Evolutionary conservation across 2,113 vertebrate genomes (phyloP), one percentile per base, ranked within the genome.

Genomic region (Oryzias curvinotus): DNA sequence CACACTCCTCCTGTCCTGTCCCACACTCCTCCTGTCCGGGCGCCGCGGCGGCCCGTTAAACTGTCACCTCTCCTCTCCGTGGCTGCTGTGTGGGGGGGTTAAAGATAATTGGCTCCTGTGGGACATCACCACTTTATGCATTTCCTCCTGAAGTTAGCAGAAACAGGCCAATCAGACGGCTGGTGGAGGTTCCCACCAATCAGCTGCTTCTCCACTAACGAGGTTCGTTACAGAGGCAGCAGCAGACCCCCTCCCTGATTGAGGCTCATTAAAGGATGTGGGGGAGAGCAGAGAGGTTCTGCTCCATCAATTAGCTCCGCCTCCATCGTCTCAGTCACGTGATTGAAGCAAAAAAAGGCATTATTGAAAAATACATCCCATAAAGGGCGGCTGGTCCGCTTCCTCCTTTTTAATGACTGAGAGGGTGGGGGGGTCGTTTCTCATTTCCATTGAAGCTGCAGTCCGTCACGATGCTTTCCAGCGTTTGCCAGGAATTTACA

Each of bases 71-170:
- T 42, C 5, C 55, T 52, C 21, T 28, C 19, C 44, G 57, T 52
- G 51, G 49, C 36, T 58, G 66, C 7, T 48, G 30, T 36, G 61
- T 54, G 57, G 62, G 57, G 62, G 57, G 50, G 62, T 3, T 66
- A 5, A 65, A 62, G 41, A 59, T 85, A 82, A 85, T 78, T 81
- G 75, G 60, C 51, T 73, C 57, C 69, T 21, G 41, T 16, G 67
- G 65, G 65, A 73, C 56, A 73, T 79, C 21, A 19, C 5, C 36
- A 23, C 17, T 53, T 63, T 57, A 15, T 47, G 8, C 2, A 26
- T 5, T 30, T 49, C 25, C 21, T 52, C 43, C 51, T 49, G 25
- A 55, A 59, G 43, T 65, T 67, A 65, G 25, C 44, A 21, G 43
- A 26, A 15, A 15, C 1, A 6, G 8, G 60, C 71, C 58, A 78